A percentile compares a stretch with the other conserved stretches of the same genome.
These are phyloP conservation scores for Agrotis clavis DNA, from an alignment of 2,888 invertebrate species.

Conservation along the genomic window DNA sequence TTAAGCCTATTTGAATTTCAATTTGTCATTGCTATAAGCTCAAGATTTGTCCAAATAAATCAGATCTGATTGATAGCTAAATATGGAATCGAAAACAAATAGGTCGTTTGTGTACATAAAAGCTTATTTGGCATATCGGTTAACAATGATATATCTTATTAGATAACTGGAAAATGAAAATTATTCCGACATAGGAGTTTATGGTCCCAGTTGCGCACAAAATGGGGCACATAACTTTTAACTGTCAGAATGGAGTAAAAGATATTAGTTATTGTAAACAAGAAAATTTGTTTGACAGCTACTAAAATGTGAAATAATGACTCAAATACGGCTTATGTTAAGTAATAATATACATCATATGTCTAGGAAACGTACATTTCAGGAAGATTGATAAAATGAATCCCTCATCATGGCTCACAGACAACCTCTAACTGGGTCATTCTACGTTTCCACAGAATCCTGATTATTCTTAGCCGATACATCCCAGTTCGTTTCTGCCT, in stretches of 20 bases:
- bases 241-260: constrained; percentile 57
- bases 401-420: constrained; percentile 23
- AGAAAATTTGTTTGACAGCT: constrained; percentile 55
- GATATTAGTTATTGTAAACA: constrained; percentile 50
- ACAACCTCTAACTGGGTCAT: constrained; percentile 33
- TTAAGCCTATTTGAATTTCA: constrained; percentile 42
- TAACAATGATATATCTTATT: constrained; percentile 55
- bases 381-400: constrained; percentile 36
- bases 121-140: constrained; percentile 55
- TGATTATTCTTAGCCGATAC: constrained; percentile 36
- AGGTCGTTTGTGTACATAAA: constrained; percentile 43
- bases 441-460: constrained; percentile 26
- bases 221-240: constrained; percentile 55
- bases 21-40: constrained; percentile 56
- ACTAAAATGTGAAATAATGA: constrained; percentile 38
- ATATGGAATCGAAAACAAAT: constrained; percentile 61
- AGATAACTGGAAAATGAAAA: constrained; percentile 46
- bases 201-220: constrained; percentile 52
- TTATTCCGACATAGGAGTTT: constrained; percentile 58
- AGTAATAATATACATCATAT: constrained; percentile 15
- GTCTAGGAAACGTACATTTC: constrained; percentile 18
- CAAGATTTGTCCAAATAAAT: constrained; percentile 60
- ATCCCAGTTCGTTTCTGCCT: constrained; percentile 21
- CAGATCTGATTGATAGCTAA: constrained; percentile 61
- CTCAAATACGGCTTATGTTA: constrained; percentile 34